A percentile compares a stretch with the other conserved stretches of the same genome.
These are phyloP conservation scores for Monodelphis domestica DNA, from an alignment of 2,797 vertebrate genomes.

Conservation along the genomic window DNA sequence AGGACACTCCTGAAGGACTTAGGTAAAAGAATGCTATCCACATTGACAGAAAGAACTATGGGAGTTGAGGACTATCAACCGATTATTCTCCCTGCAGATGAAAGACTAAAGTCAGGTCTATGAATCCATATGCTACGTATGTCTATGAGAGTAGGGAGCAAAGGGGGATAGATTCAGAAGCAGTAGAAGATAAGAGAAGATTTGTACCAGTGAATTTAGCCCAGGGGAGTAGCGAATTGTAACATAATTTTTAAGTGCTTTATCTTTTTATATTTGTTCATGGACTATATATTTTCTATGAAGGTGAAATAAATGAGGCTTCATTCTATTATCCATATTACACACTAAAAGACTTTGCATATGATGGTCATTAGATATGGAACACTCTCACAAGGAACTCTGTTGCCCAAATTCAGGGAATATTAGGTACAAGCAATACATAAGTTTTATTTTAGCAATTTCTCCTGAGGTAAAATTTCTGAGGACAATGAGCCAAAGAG, in stretches of 20 bases:
- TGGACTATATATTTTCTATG: neutral
- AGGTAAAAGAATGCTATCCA: too few species aligned
- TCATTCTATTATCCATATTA: neutral
- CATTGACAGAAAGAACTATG: too few species aligned
- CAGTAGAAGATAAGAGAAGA: neutral
- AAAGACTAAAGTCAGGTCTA: neutral
- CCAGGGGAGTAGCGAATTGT: neutral
- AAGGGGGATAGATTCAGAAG: fast-evolving
- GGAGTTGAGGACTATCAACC: neutral
- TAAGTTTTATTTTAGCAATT: neutral
- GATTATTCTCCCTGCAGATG: neutral
- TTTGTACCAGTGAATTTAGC: neutral
- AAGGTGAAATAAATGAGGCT: neutral
- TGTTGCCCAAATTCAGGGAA: neutral
- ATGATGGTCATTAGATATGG: neutral
- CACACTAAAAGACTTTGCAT: neutral
- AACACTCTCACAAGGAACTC: neutral
- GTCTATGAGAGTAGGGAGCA: neutral
- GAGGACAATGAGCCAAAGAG: neutral
- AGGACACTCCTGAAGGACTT: too few species aligned
- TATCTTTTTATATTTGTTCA: neutral
- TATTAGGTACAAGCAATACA: neutral
- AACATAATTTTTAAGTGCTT: too few species aligned
- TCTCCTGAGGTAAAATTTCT: neutral
- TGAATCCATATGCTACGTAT: neutral